Evolutionary conservation across 2,797 vertebrate species (phyloP).

Genomic region (Falco novaeseelandiae): DNA sequence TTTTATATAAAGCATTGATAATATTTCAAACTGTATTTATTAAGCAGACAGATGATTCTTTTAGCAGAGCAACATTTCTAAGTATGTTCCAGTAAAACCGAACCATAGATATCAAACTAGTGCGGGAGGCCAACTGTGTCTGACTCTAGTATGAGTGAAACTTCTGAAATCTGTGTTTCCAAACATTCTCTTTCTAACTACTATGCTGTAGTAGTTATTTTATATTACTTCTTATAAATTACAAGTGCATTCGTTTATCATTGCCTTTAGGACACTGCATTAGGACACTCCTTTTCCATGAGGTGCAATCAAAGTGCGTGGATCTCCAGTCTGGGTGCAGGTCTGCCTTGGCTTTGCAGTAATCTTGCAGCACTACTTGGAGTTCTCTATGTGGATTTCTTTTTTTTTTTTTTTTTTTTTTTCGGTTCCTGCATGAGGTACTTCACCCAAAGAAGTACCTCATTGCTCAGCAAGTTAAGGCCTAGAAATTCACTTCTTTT

Average conservation of each 20-base stretch:
- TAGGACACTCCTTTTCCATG: background rate
- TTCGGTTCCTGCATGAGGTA: background rate
- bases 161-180: background rate
- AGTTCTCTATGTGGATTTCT: background rate
- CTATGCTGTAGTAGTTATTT: background rate
- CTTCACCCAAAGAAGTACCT: slow-evolving; percentile 25
- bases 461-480: slow-evolving; percentile 55
- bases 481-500: slow-evolving; percentile 50
- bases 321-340: background rate
- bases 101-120: background rate
- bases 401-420: background rate
- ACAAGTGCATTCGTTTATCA: background rate
- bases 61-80: background rate
- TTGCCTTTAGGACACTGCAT: background rate
- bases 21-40: background rate
- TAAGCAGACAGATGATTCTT: background rate
- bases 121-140: background rate
- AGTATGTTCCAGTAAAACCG: background rate
- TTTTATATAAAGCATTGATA: background rate
- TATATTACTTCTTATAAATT: background rate
- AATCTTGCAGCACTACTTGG: background rate
- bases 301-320: background rate
- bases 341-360: background rate
- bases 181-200: background rate
- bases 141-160: background rate